phyloP scores from a whole-genome alignment of 2,797 vertebrate species.

The Labroides dimidiatus region DNA sequence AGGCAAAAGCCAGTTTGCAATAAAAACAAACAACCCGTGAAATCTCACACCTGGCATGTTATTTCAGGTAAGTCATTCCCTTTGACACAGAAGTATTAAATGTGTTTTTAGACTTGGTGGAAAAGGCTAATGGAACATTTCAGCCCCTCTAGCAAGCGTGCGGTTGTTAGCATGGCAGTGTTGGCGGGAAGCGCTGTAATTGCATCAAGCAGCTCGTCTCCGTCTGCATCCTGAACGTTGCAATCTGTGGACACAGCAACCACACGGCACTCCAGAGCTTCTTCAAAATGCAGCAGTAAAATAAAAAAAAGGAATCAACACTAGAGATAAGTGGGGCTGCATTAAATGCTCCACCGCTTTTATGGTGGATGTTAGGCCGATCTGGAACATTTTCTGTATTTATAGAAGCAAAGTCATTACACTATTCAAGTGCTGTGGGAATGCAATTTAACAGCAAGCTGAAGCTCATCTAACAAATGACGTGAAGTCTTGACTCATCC shows the following conservation, averaged over 20 bases:
- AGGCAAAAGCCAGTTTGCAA: not conserved
- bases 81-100: slow-evolving; percentile 9
- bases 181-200: slow-evolving; percentile 20
- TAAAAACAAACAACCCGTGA: not conserved
- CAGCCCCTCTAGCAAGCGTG: not conserved
- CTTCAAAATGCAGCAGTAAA: slow-evolving; percentile 48
- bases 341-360: slow-evolving; percentile 64
- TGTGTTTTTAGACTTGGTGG: slow-evolving; percentile 9
- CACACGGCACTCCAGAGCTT: slow-evolving; percentile 21
- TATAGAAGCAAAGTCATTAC: slow-evolving; percentile 64
- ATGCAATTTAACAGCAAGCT: slow-evolving; percentile 53
- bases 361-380: slow-evolving; percentile 61
- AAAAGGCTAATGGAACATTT: slow-evolving; percentile 29
- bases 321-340: slow-evolving; percentile 44
- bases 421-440: slow-evolving; percentile 47
- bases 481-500: slow-evolving; percentile 33
- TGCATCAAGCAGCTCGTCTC: slow-evolving; percentile 27
- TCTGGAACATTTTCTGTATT: slow-evolving; percentile 62
- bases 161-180: slow-evolving; percentile 10
- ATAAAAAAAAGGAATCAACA: slow-evolving; percentile 44
- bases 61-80: not conserved
- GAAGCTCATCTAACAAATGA: slow-evolving; percentile 57
- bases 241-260: slow-evolving; percentile 35
- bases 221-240: slow-evolving; percentile 25
- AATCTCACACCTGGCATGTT: not conserved